Conservation (phyloP, 2,113 vertebrate species). For the Coptodon rendalli region DNA sequence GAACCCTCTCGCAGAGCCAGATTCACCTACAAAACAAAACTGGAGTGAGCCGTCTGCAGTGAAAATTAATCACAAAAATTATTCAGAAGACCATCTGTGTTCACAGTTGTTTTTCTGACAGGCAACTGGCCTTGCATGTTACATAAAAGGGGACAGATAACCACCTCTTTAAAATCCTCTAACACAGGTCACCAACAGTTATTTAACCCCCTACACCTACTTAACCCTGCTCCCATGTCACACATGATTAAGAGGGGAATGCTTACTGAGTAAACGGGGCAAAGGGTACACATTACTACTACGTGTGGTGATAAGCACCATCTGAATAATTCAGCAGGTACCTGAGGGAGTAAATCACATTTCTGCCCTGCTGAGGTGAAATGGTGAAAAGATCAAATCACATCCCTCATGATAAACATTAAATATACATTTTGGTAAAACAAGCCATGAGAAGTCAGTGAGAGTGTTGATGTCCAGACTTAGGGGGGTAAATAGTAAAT, state of each 20-base stretch:
- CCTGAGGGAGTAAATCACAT: not conserved
- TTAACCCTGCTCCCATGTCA: not conserved
- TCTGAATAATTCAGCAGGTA: not conserved
- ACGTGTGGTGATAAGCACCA: not conserved
- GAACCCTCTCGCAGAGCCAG: conserved; percentile 84
- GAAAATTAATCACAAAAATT: not conserved
- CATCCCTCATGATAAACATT: not conserved
- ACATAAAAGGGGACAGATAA: conserved; percentile 9
- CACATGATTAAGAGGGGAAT: not conserved
- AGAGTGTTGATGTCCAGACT: not conserved
- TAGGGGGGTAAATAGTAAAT: not conserved
- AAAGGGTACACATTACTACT: not conserved
- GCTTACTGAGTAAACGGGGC: not conserved
- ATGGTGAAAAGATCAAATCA: not conserved
- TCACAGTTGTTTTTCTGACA: not conserved
- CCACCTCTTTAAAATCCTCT: conserved; percentile 17
- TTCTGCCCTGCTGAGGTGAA: not conserved
- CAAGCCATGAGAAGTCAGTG: not conserved
- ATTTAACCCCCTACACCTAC: conserved; percentile 15
- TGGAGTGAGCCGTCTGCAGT: not conserved
- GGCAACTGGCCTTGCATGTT: not conserved
- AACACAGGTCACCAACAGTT: conserved; percentile 22
- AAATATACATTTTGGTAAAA: not conserved
- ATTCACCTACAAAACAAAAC: conserved; percentile 71
- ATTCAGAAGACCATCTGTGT: not conserved